These are phyloP conservation scores for Phengaris arion DNA, from an alignment of 2,888 invertebrate species.

Conservation along the genomic window DNA sequence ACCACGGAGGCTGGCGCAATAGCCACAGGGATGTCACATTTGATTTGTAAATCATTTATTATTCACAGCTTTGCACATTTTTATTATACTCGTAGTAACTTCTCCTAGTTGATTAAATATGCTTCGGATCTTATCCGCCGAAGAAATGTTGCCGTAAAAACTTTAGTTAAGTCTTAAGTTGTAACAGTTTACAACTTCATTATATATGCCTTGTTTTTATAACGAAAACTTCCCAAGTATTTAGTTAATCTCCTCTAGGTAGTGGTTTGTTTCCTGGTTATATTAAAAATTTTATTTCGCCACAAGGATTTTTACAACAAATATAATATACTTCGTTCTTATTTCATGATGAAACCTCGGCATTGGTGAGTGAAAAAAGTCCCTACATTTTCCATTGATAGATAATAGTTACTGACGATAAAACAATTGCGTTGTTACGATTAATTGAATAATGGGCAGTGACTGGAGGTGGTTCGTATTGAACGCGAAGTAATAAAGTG, in stretches of 20 bases:
- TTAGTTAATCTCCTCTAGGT: background rate
- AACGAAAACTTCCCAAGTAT: background rate
- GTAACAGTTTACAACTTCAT: conserved; percentile 13
- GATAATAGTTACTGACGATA: background rate
- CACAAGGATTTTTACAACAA: too few species aligned
- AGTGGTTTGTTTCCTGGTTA: background rate
- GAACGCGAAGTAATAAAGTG: background rate
- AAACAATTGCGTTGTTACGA: conserved; percentile 11
- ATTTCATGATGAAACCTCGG: background rate
- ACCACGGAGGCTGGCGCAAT: too few species aligned
- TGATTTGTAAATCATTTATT: background rate
- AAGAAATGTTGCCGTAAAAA: conserved; percentile 2
- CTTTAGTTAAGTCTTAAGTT: background rate
- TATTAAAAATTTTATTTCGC: background rate
- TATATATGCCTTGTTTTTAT: background rate
- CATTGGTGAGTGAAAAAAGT: conserved; percentile 3
- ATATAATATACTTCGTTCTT: too few species aligned
- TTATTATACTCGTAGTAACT: conserved; percentile 10
- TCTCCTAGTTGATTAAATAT: conserved; percentile 15
- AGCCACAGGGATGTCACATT: too few species aligned
- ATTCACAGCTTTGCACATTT: background rate
- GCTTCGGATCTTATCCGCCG: background rate
- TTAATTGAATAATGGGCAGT: conserved; percentile 12
- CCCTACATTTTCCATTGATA: background rate
- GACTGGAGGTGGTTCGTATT: background rate